Evolutionary conservation across 2,113 vertebrate genomes (phyloP).

Genomic region (Gopherus flavomarginatus): DNA sequence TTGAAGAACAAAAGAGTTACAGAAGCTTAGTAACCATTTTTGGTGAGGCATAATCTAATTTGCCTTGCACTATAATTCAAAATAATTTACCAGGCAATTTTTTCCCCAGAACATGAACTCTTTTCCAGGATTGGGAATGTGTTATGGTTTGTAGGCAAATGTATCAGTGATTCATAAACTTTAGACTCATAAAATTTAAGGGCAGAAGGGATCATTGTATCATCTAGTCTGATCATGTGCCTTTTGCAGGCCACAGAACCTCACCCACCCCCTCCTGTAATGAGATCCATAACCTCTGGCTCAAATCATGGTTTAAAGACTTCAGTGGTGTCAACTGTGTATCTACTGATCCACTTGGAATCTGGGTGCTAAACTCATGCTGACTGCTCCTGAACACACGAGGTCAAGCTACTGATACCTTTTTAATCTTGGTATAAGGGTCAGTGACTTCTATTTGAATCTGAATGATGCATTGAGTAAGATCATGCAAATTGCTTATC

Average conservation of each 20-base stretch:
- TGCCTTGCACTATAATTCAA: background rate
- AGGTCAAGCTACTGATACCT: background rate
- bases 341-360: slow-evolving; percentile 32
- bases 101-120: background rate
- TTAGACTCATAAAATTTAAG: too few relatives aligned
- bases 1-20: too few relatives aligned
- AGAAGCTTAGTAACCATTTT: background rate
- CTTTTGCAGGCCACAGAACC: too few relatives aligned
- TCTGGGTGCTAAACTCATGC: background rate
- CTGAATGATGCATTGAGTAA: background rate
- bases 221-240: too few relatives aligned
- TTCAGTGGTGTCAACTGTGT: background rate
- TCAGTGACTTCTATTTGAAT: too few relatives aligned
- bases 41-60: background rate
- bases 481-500: background rate
- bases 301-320: too few relatives aligned
- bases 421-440: background rate
- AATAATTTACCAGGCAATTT: background rate
- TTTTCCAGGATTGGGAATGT: background rate
- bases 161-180: background rate
- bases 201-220: too few relatives aligned
- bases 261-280: too few relatives aligned
- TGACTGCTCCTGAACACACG: background rate
- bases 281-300: too few relatives aligned
- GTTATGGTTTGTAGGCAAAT: background rate